These are phyloP conservation scores for Drosophila paulistorum DNA, from an alignment of 1,140 invertebrate species.

Conservation along the genomic window DNA sequence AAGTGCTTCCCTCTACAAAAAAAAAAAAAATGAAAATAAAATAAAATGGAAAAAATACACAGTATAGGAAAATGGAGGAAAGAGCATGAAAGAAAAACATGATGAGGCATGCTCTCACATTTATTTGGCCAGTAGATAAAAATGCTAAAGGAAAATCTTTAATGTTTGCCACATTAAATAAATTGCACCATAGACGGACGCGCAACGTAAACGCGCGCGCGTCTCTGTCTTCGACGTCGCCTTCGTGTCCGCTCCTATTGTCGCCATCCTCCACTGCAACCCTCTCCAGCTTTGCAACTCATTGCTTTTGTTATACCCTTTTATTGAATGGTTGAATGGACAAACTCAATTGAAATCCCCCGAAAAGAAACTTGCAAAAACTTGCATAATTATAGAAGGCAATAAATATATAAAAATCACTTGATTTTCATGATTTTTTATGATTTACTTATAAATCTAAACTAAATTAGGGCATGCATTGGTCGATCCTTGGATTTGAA, in stretches of 20 bases:
- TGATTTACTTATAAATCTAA: too few species aligned
- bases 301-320: background rate
- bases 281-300: background rate
- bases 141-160: constrained; percentile 9
- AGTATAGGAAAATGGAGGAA: constrained; percentile 4
- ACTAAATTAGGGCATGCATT: background rate
- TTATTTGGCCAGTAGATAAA: constrained; percentile 13
- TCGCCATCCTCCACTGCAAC: background rate
- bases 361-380: too few species aligned
- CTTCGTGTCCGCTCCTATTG: background rate
- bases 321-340: background rate
- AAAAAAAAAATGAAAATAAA: background rate
- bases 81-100: constrained; percentile 1
- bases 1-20: background rate
- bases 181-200: constrained; percentile 12
- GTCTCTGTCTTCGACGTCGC: background rate
- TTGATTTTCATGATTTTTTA: too few species aligned
- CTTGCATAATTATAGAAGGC: too few species aligned
- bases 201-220: background rate
- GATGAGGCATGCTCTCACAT: constrained; percentile 5
- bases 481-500: background rate
- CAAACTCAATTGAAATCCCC: background rate
- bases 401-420: too few species aligned
- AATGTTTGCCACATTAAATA: constrained; percentile 12
- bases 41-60: background rate